Conservation (phyloP, 1,140 invertebrate genomes). For the Drosophila mauritiana region DNA sequence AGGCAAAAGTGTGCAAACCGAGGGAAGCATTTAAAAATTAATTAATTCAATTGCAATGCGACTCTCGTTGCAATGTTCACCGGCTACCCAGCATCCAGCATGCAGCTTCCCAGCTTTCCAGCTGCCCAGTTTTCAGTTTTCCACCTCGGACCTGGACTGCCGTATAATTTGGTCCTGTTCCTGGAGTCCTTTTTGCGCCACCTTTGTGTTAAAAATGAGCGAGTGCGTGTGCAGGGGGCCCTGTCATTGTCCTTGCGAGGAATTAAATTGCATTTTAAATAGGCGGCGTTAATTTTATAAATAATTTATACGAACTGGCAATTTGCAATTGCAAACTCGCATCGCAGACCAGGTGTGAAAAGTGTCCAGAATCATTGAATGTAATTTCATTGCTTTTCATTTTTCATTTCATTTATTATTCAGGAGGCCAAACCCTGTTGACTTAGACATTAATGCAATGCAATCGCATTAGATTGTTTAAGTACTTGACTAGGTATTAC, state of each 20-base stretch:
- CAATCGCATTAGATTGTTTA: constrained; percentile 6
- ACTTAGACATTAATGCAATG: constrained; percentile 5
- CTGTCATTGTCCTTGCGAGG: constrained; percentile 50
- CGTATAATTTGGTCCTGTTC: constrained; percentile 59
- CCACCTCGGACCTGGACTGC: constrained; percentile 12
- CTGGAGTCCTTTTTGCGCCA: constrained; percentile 34
- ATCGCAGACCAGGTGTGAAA: constrained; percentile 24
- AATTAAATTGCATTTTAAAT: constrained; percentile 65
- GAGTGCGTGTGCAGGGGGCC: constrained; percentile 30
- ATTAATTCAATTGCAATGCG: constrained; percentile 73
- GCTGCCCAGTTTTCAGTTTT: background rate
- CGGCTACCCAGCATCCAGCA: background rate
- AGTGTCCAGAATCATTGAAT: constrained; percentile 15
- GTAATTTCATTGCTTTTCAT: constrained; percentile 4
- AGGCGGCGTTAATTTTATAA: constrained; percentile 51
- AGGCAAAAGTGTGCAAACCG: constrained; percentile 36
- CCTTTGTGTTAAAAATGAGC: constrained; percentile 9
- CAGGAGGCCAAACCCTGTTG: background rate
- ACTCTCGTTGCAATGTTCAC: constrained; percentile 45
- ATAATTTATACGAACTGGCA: constrained; percentile 48
- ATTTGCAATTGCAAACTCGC: constrained; percentile 36
- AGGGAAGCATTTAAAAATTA: constrained; percentile 68
- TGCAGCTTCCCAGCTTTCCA: background rate
- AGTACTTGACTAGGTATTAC: no score
- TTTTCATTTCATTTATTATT: constrained; percentile 5